Conservation (phyloP, 2,113 vertebrate genomes). For the Dermatemys mawii region DNA sequence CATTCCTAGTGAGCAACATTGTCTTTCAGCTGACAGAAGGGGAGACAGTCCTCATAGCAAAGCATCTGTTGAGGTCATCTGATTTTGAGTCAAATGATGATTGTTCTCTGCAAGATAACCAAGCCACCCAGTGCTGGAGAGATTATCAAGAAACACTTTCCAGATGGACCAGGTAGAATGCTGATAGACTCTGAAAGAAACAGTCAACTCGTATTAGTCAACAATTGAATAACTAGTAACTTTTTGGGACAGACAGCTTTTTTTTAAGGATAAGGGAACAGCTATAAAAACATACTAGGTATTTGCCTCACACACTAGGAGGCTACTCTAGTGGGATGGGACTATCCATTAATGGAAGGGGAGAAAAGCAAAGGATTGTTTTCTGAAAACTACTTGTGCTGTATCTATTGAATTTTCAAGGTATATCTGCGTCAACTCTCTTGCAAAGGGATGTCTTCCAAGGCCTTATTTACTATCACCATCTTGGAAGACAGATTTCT, state of each 20-base stretch:
- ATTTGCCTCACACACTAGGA: accelerated
- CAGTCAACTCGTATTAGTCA: not conserved
- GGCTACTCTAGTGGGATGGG: not conserved
- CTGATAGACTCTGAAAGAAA: not conserved
- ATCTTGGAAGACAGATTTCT: constrained; percentile 78
- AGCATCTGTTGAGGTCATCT: constrained; percentile 63
- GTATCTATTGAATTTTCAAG: constrained; percentile 1
- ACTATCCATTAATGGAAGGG: not conserved
- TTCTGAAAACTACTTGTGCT: not conserved
- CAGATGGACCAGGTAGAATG: constrained; percentile 55
- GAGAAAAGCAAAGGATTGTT: not conserved
- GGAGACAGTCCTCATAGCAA: constrained; percentile 57
- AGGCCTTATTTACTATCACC: constrained; percentile 78
- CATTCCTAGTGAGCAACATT: constrained; percentile 76
- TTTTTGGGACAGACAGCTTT: not conserved
- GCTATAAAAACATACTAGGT: not conserved
- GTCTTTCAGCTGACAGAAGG: constrained; percentile 77
- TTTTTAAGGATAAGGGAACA: not conserved
- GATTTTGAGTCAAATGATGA: constrained; percentile 81
- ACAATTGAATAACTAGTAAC: accelerated
- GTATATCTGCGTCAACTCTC: constrained; percentile 67
- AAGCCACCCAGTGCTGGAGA: constrained; percentile 41
- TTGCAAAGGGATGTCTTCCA: constrained; percentile 79
- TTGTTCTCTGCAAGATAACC: constrained; percentile 67
- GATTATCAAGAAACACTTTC: constrained; percentile 66